Evolutionary conservation across 2,797 vertebrate genomes (phyloP).

Genomic region (Rhynchonycteris naso): DNA sequence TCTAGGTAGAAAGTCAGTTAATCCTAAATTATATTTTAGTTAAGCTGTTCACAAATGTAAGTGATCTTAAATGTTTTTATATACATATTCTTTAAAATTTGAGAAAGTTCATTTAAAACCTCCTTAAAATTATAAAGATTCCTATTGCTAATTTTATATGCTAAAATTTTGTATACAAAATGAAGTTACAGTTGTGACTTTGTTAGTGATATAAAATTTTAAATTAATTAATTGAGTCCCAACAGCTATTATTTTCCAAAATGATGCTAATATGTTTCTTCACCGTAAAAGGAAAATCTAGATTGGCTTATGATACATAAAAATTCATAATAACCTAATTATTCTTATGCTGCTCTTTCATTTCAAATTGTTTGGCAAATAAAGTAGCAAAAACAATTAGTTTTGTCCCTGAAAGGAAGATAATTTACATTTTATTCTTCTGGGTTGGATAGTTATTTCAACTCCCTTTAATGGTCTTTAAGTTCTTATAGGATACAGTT

Average conservation of each 20-base stretch:
- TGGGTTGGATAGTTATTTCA: not conserved
- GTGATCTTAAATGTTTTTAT: not conserved
- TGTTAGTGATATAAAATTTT: not conserved
- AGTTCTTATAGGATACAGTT: not conserved
- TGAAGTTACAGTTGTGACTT: not conserved
- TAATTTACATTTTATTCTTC: not conserved
- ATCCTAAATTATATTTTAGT: not conserved
- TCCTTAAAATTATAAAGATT: not conserved
- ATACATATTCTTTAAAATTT: not conserved
- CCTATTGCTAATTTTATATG: not conserved
- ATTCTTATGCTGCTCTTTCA: not conserved
- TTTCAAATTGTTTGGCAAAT: not conserved
- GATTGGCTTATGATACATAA: not conserved
- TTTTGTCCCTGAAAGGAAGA: not conserved
- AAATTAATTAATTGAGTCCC: not conserved
- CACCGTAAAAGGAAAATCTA: not conserved
- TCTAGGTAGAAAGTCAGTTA: not conserved
- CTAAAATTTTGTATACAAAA: not conserved
- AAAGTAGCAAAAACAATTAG: not conserved
- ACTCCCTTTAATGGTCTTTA: not conserved
- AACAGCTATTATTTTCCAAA: not conserved
- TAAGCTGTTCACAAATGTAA: not conserved
- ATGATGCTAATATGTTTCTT: not conserved
- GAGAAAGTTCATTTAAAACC: not conserved
- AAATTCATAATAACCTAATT: not conserved